Conservation (phyloP, 1,140 invertebrate species). For the Leucophenga varia region DNA sequence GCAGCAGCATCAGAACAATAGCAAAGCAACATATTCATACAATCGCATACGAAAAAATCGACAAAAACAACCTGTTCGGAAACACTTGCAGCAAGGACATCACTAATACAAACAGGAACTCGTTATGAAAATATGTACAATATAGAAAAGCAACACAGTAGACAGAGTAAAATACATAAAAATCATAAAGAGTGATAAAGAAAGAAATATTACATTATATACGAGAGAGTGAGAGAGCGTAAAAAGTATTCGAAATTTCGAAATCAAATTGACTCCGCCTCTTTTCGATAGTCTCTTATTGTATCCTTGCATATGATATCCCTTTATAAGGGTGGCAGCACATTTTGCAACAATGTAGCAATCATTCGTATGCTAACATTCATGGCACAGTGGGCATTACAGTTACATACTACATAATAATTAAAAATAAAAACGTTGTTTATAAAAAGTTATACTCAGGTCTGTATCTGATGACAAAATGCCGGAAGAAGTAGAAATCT, state of each 20-base stretch:
- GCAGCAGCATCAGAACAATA: slow-evolving; percentile 24
- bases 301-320: no score
- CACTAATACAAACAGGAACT: slow-evolving; percentile 18
- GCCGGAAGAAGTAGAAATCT: no score
- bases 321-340: no score
- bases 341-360: no score
- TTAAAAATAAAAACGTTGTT: no score
- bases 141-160: no score
- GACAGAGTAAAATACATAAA: slow-evolving; percentile 2
- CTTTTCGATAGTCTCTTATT: no score
- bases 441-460: no score
- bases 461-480: no score
- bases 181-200: slow-evolving; percentile 17
- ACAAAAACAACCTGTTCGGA: slow-evolving; percentile 56
- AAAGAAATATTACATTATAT: no score
- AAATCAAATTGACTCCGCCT: slow-evolving; percentile 41
- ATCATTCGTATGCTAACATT: no score
- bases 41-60: slow-evolving; percentile 54
- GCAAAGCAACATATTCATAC: slow-evolving; percentile 46
- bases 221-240: slow-evolving; percentile 4
- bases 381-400: slow-evolving; percentile 27
- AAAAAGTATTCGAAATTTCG: slow-evolving; percentile 14
- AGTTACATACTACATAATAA: no score
- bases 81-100: slow-evolving; percentile 54
- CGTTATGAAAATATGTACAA: background rate